These are phyloP conservation scores for Melinaea marsaeus DNA, from an alignment of 2,888 invertebrate species.

Conservation along the genomic window DNA sequence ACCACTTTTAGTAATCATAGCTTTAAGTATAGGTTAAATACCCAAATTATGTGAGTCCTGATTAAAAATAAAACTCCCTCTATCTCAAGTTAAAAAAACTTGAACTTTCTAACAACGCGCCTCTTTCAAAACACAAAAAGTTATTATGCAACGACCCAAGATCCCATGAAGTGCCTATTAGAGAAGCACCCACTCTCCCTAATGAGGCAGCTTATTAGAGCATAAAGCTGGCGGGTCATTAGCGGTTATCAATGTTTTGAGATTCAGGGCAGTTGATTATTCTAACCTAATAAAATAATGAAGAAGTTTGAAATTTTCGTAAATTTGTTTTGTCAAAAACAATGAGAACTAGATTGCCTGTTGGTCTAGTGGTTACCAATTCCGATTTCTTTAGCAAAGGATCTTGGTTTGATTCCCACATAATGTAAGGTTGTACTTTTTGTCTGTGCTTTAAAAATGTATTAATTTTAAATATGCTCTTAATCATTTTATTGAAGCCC, in stretches of 20 bases:
- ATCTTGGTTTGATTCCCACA: too few relatives aligned
- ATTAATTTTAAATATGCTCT: too few relatives aligned
- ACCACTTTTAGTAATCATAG: too few relatives aligned
- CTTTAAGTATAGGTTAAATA: too few relatives aligned
- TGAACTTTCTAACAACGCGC: neutral
- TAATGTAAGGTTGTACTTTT: too few relatives aligned
- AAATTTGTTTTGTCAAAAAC: neutral
- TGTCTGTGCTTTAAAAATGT: too few relatives aligned
- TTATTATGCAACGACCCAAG: conserved; percentile 6
- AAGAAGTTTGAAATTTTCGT: neutral
- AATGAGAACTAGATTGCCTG: too few relatives aligned
- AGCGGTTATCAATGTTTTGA: conserved; percentile 17
- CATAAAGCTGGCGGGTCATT: conserved; percentile 25
- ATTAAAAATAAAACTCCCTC: neutral
- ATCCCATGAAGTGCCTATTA: conserved; percentile 21
- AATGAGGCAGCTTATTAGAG: conserved; percentile 32
- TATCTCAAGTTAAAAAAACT: neutral
- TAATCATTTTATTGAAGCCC: too few relatives aligned
- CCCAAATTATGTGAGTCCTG: too few relatives aligned
- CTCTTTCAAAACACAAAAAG: conserved; percentile 2
- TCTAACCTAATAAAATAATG: neutral
- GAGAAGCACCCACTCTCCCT: conserved; percentile 25
- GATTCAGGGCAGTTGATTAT: conserved; percentile 8
- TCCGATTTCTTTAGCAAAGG: too few relatives aligned
- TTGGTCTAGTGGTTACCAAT: too few relatives aligned